These are phyloP conservation scores for Callopanchax toddi DNA, from an alignment of 2,113 vertebrate genomes.

Conservation along the genomic window DNA sequence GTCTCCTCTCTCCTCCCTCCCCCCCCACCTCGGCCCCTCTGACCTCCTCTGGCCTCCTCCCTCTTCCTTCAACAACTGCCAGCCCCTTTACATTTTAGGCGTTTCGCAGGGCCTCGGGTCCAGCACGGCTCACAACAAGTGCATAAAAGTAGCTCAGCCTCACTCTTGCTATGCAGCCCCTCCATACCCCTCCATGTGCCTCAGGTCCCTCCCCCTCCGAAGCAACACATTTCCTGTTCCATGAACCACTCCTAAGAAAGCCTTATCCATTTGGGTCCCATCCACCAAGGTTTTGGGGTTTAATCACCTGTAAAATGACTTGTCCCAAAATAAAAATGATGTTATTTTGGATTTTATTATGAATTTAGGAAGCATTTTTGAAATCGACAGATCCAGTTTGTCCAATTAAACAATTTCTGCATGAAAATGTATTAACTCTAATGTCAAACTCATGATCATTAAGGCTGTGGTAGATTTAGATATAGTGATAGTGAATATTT, in stretches of 20 bases:
- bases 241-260: not conserved
- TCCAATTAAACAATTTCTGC: not conserved
- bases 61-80: conserved; percentile 55
- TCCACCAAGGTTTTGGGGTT: conserved; percentile 8
- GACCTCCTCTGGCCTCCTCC: conserved; percentile 36
- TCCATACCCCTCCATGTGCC: not conserved
- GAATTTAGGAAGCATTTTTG: not conserved
- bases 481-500: no score
- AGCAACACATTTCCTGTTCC: conserved; percentile 22
- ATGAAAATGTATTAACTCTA: no score
- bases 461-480: no score
- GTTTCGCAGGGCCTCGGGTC: conserved; percentile 52
- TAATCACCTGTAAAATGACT: not conserved
- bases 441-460: no score
- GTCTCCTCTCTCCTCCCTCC: conserved; percentile 23
- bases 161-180: conserved; percentile 42
- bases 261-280: conserved; percentile 5
- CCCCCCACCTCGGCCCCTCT: conserved; percentile 43
- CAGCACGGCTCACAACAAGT: conserved; percentile 66
- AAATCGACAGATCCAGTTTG: not conserved
- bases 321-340: not conserved
- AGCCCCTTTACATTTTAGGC: conserved; percentile 73
- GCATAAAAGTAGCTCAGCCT: conserved; percentile 75
- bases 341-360: no score
- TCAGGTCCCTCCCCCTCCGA: conserved; percentile 9